Percentiles rank a stretch among this genome's conserved stretches.
Evolutionary conservation across 2,888 invertebrate species (phyloP).

Genomic region (Tachina lurida): DNA sequence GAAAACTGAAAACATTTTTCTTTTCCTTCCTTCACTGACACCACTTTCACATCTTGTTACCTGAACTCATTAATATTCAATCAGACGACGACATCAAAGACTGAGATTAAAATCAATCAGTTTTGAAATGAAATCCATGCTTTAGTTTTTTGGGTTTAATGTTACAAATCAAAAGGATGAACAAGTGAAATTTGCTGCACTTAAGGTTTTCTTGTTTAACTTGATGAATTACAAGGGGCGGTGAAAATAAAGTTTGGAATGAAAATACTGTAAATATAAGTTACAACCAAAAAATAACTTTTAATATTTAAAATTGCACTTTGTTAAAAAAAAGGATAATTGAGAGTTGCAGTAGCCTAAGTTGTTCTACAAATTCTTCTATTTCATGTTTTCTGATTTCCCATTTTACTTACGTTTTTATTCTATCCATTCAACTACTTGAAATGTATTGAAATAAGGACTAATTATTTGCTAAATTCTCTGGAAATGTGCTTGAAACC

Average conservation of each 20-base stretch:
- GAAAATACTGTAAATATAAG: not conserved
- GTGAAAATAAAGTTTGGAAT: conserved; percentile 1
- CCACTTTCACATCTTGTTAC: conserved; percentile 58
- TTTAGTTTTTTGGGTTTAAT: not conserved
- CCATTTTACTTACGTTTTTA: too few species aligned
- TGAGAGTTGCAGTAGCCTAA: too few species aligned
- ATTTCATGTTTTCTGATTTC: too few species aligned
- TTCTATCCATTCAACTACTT: too few species aligned
- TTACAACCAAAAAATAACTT: not conserved
- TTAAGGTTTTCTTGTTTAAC: conserved; percentile 19
- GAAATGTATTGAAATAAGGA: too few species aligned
- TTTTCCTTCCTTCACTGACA: not conserved
- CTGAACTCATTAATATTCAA: conserved; percentile 61
- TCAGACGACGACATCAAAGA: conserved; percentile 53
- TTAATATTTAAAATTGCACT: too few species aligned
- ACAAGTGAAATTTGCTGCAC: conserved; percentile 44
- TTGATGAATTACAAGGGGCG: not conserved
- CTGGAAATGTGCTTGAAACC: not conserved
- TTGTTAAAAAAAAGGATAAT: too few species aligned
- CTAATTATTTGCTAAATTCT: not conserved
- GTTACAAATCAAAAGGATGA: conserved; percentile 33
- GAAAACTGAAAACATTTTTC: conserved; percentile 10
- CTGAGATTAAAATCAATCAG: conserved; percentile 65
- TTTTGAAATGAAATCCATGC: conserved; percentile 54
- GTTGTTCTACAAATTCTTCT: too few species aligned